Evolutionary conservation across 2,888 invertebrate genomes (phyloP).

Genomic region (Fragum fragum): DNA sequence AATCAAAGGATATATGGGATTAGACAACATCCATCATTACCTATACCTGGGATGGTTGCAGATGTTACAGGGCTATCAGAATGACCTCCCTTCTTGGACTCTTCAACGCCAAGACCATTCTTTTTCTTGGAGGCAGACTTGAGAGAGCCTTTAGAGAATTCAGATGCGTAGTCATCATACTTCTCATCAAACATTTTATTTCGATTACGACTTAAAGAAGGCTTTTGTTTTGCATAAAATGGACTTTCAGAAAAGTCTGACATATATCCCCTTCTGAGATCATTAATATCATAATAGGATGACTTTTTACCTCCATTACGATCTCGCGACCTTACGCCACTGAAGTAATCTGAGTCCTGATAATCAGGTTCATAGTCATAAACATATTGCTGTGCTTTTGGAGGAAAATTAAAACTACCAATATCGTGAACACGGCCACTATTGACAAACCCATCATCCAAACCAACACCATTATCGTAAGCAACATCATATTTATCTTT

Average conservation of each 20-base stretch:
- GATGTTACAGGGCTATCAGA: slow-evolving; percentile 27
- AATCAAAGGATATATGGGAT: not conserved
- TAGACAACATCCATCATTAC: not conserved
- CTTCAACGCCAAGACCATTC: not conserved
- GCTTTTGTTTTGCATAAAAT: slow-evolving; percentile 23
- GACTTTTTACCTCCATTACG: slow-evolving; percentile 56
- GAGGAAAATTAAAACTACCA: not conserved
- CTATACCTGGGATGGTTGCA: slow-evolving; percentile 12
- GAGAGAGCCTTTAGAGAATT: slow-evolving; percentile 1
- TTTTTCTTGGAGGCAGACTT: slow-evolving; percentile 12
- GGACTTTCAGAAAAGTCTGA: slow-evolving; percentile 39
- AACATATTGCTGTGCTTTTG: slow-evolving; percentile 32
- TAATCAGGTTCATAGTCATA: slow-evolving; percentile 58
- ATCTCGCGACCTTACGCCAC: slow-evolving; percentile 61
- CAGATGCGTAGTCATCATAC: slow-evolving; percentile 65
- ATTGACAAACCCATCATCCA: not conserved
- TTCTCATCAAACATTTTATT: slow-evolving; percentile 78
- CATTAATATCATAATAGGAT: slow-evolving; percentile 59
- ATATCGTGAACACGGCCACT: not conserved
- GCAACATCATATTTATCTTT: slow-evolving; percentile 13
- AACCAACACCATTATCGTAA: slow-evolving; percentile 31
- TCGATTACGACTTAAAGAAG: slow-evolving; percentile 71
- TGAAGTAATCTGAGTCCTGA: slow-evolving; percentile 56
- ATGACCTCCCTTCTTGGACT: slow-evolving; percentile 30
- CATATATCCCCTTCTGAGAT: slow-evolving; percentile 34